Conservation (phyloP, 2,888 invertebrate species). For the Noctua janthina region DNA sequence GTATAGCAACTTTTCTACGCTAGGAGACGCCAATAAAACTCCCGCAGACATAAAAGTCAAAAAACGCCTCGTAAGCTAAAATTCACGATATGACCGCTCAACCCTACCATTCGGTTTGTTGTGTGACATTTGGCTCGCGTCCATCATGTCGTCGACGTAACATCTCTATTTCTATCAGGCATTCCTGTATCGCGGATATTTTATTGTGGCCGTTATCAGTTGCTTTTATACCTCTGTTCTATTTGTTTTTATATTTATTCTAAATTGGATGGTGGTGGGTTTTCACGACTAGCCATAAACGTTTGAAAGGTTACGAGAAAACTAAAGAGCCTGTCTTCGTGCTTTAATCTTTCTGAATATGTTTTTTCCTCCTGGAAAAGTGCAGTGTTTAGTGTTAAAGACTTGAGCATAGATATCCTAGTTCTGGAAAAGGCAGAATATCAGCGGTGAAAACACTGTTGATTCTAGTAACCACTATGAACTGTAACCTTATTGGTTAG, state of each 20-base stretch:
- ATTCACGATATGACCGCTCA: conserved; percentile 15
- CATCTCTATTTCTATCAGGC: conserved; percentile 67
- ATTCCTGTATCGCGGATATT: conserved; percentile 59
- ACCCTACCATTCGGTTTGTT: conserved; percentile 50
- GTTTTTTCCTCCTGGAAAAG: background rate
- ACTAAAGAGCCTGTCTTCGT: background rate
- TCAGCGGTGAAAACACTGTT: background rate
- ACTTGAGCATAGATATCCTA: background rate
- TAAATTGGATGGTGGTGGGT: conserved; percentile 30
- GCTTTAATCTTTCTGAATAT: background rate
- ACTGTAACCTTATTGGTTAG: too few relatives aligned
- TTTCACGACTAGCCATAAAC: background rate
- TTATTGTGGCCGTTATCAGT: conserved; percentile 59
- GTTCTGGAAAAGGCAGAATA: background rate
- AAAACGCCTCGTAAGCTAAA: background rate
- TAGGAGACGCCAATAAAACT: background rate
- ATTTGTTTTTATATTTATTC: conserved; percentile 53
- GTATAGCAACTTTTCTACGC: too few relatives aligned
- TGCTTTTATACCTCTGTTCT: conserved; percentile 30
- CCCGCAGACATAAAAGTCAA: background rate
- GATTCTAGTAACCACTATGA: background rate
- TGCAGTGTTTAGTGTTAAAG: background rate
- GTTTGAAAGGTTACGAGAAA: background rate
- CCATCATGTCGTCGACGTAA: conserved; percentile 60
- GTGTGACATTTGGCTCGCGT: conserved; percentile 68